Base-by-base conservation (phyloP, 2,113 vertebrate species). In the Trinectes maculatus region DNA sequence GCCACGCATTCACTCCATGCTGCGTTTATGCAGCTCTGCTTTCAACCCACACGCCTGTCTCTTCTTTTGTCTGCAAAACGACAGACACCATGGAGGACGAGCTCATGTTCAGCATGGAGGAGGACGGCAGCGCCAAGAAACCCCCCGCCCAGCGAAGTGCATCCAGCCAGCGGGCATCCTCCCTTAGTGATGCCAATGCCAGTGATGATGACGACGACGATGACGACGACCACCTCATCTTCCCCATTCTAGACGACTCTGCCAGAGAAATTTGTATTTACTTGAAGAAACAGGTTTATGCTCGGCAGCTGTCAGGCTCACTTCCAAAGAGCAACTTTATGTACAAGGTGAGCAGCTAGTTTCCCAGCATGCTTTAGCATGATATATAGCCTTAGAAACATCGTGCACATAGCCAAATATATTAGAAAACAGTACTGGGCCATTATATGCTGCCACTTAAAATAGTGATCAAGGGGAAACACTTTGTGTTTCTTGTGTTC, bases 71-170 rank as follows among this genome's bases (percentile, higher is more conserved):
- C 61, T 43, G 19, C 25, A 43, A 29, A 33, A 3, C 77, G 71
- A 36, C 40, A 44, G 55, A 9, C 77, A 66, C 2, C 77, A 98
- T 99, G 98, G 96, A 97, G 0, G 95, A 98, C n/a, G 98, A 99
- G 36, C 92, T 99, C 51, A 98, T 99, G 88, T 99, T 99, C 58
- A 88, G 84, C 71, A 94, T 99, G 94, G 98, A 98, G 89, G 95
- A 96, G 26, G 90, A 96, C 26, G 93, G 92, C 57, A 94, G 92
- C 22, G 59, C 78, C 77, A 87, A 60, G 60, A 80, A 89, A 37
- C 56, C 81, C 24, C 44, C 80, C 0, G 47, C 24, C 0, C 57
- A 83, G 11, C 82, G 60, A 26, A 66, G 56, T 12, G 39, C 31
- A 31, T 33, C 56, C 39, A 51, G 29, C 0, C 52, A 80, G 29